Conservation (phyloP, 2,113 vertebrate genomes). For the Anolis sagrei region DNA sequence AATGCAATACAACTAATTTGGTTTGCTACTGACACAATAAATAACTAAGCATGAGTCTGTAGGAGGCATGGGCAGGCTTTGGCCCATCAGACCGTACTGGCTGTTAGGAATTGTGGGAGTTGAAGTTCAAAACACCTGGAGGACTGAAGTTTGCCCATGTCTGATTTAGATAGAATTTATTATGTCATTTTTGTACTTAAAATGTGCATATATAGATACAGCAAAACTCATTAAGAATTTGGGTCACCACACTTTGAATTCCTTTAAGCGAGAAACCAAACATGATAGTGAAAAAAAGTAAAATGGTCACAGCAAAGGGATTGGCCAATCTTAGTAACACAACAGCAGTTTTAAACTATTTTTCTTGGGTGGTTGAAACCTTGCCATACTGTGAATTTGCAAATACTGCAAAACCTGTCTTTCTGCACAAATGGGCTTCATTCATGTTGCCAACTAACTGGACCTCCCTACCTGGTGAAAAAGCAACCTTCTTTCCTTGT, state of each 20-base stretch:
- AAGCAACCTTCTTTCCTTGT: slow-evolving; percentile 38
- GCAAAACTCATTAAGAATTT: not conserved
- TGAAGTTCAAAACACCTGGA: too few relatives aligned
- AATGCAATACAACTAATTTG: too few relatives aligned
- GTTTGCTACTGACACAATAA: too few relatives aligned
- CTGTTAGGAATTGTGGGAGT: too few relatives aligned
- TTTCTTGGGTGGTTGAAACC: not conserved
- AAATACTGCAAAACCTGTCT: not conserved
- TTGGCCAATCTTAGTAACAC: not conserved
- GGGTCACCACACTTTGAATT: not conserved
- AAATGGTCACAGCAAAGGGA: not conserved
- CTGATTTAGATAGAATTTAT: not conserved
- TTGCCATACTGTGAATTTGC: not conserved
- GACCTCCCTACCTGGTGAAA: not conserved
- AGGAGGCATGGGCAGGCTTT: too few relatives aligned
- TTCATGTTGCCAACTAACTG: not conserved
- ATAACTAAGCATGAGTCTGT: too few relatives aligned
- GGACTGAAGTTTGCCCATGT: too few relatives aligned
- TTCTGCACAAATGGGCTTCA: not conserved
- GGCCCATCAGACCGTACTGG: too few relatives aligned
- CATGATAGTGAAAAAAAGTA: not conserved
- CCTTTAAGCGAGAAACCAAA: not conserved
- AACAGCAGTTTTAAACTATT: not conserved
- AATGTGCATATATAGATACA: not conserved
- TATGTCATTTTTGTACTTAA: not conserved